A percentile compares a stretch with the other conserved stretches of the same genome.
These are phyloP conservation scores for Henricia sp. DNA, from an alignment of 53 echinoderm and acorn worm species.

Conservation along the genomic window DNA sequence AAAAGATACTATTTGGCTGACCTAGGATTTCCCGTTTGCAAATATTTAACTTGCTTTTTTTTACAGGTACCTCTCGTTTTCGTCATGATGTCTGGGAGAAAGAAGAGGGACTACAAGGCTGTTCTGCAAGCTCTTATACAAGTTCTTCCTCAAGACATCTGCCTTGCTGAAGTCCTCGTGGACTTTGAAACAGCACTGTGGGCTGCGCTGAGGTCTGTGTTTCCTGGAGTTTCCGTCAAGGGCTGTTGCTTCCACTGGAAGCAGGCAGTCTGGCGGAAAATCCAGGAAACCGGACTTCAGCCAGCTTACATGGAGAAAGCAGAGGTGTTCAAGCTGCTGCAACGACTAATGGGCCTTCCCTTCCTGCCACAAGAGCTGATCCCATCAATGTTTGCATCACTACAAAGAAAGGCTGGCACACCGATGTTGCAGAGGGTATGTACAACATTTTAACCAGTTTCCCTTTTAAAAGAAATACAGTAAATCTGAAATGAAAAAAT, in stretches of 20 bases:
- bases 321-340: not conserved
- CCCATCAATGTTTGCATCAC: not conserved
- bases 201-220: slow-evolving; percentile 12
- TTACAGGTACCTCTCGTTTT: slow-evolving; percentile 52
- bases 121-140: slow-evolving; percentile 24
- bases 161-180: slow-evolving; percentile 12
- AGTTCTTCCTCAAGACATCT: not conserved
- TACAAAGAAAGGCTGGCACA: not conserved
- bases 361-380: not conserved
- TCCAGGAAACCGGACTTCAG: slow-evolving; percentile 47
- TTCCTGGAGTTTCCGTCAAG: slow-evolving; percentile 25
- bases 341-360: not conserved
- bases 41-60: too few species aligned
- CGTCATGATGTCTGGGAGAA: slow-evolving; percentile 37
- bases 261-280: slow-evolving; percentile 58
- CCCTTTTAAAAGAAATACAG: too few species aligned
- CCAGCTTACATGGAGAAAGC: slow-evolving; percentile 8
- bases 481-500: too few species aligned
- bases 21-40: too few species aligned
- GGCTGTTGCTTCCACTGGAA: slow-evolving; percentile 61
- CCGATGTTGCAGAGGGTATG: slow-evolving; percentile 14
- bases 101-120: slow-evolving; percentile 41
- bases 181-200: slow-evolving; percentile 64
- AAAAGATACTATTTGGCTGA: too few species aligned
- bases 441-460: not conserved